Evolutionary conservation across 1,140 invertebrate genomes (phyloP).

Genomic region (Drosophila varians): DNA sequence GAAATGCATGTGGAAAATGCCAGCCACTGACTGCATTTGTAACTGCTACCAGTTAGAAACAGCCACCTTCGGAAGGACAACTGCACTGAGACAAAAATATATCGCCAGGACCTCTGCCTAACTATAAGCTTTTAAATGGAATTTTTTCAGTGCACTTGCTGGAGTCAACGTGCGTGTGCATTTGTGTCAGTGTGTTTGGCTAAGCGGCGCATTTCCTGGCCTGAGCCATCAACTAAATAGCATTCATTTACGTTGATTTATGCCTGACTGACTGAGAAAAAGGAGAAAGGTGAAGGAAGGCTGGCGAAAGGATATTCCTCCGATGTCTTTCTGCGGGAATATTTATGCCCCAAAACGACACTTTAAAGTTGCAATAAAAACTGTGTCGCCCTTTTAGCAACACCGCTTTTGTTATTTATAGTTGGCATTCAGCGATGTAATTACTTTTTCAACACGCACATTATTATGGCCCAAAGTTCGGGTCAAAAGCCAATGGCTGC

Average conservation of each 20-base stretch:
- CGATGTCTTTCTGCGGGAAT: conserved; percentile 36
- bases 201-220: conserved; percentile 80
- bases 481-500: conserved; percentile 70
- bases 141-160: conserved; percentile 12
- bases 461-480: conserved; percentile 41
- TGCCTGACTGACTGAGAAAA: conserved; percentile 58
- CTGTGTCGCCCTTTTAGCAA: conserved; percentile 33
- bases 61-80: conserved; percentile 1
- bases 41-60: conserved; percentile 49
- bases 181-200: conserved; percentile 44
- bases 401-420: conserved; percentile 61
- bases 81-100: conserved; percentile 12
- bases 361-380: conserved; percentile 79
- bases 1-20: conserved; percentile 80
- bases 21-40: conserved; percentile 67
- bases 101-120: no score
- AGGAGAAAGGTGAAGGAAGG: conserved; percentile 9
- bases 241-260: conserved; percentile 83
- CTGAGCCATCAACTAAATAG: conserved; percentile 78
- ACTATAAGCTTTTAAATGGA: background rate
- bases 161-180: conserved; percentile 21
- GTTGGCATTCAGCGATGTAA: conserved; percentile 70
- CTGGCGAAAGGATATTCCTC: conserved; percentile 1
- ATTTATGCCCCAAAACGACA: conserved; percentile 74
- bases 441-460: conserved; percentile 79